Base-by-base conservation (phyloP, 2,888 invertebrate genomes). In the Lithodes maja region DNA sequence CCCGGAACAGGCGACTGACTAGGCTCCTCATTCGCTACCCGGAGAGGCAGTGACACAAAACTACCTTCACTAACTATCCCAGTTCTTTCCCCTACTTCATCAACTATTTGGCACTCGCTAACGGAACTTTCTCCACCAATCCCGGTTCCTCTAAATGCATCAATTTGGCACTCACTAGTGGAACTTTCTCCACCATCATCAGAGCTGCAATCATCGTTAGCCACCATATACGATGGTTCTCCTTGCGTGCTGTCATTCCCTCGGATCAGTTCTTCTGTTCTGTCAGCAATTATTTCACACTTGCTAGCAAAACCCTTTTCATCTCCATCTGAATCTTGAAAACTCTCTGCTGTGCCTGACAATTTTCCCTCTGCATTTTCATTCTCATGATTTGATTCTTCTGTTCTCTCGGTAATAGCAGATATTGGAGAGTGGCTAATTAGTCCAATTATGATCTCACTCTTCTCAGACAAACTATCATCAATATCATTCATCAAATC, bases 321-420 rank as follows among this genome's bases (percentile, higher is more conserved):
- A 55, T 33, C 33, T 33, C 17, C 5, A 5, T 81, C 81, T 55
- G 55, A 61, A 49, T 61, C 55, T 33, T 53, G n/a, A 33, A 9
- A 2, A 15, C 12, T 68, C 17, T 82, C 81, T 49, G 17, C 12
- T 7, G 33, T 50, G 12, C 50, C 49, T 49, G 61, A n/a, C n/a
- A 50, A 49, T 68, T 49, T n/a, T 53, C n/a, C 52, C 5, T 33
- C 49, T 2, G n/a, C 1, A 3, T 85, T 55, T 61, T 80, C 80
- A 53, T 55, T 86, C n/a, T 86, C 86, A 49, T 86, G 86, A 49
- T 52, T 69, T 49, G 86, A 86, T 7, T 86, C 86, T 33, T 84
- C 87, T 53, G 87, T 87, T 52, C 83, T 79, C 68, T 87, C 87
- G 15, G 87, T 87, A n/a, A 87, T 87, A 49, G 83, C 83, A 17